Base-by-base conservation (phyloP, 2,797 vertebrate genomes). In the Meda fulgida region DNA sequence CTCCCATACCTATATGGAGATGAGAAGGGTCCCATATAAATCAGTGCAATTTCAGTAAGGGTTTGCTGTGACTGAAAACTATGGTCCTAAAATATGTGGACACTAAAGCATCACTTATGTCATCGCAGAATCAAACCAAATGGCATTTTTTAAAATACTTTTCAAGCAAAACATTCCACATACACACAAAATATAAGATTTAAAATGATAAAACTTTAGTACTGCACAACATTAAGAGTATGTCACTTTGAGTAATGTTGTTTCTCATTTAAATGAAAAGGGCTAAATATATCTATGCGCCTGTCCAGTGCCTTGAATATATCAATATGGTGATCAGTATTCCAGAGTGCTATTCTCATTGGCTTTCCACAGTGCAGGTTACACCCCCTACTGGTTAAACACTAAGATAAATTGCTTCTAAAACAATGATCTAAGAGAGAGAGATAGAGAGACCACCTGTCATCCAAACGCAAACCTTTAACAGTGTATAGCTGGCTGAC, bases 1-100 rank as follows among this genome's bases (percentile, higher is more conserved):
- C 87, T 97, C 95, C 98, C 98, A 99, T 23, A 96, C 93, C 98
- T 99, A 90, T 80, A 80, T 19, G 48, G 26, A 29, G 11, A 84
- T 55, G 21, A 46, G 13, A 67, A 43, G 7, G 3, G 4, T 16
- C 16, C 9, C 23, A 58, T 8, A 6, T 11, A 16, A 21, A 48
- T 67, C 43, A 66, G 34, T 31, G 21, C 18, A 21, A 78, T 66
- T 66, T 67, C 65, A 67, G 6, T 26, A 8, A 65, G 29, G 14
- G 7, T 34, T 66, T 66, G 65, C 34, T 34, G 34, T 66, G 16
- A 34, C 65, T 34, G 16, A 34, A 66, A 66, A 19, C 18, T 31
- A 34, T 34, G 16, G 18, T 34, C 6, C 3, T 66, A 26, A 34
- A 34, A 36, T 36, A 63, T 67, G 19, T 34, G 16, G 6, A 1